Percentiles rank a stretch among this genome's conserved stretches.
phyloP scores from a whole-genome alignment of 2,113 vertebrate species.

The Desmodus rotundus region DNA sequence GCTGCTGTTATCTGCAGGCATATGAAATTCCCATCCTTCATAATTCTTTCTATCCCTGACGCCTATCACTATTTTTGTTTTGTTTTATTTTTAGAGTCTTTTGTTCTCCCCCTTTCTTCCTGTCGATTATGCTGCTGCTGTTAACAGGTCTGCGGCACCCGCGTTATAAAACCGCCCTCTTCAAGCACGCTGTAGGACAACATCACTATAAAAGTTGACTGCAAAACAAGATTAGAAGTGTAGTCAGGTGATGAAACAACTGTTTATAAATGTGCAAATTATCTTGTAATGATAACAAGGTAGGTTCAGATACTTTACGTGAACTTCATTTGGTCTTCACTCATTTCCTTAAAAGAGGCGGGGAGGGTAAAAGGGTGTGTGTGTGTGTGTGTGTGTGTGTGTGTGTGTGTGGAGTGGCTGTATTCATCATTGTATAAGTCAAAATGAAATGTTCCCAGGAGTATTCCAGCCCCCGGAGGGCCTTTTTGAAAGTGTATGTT shows the following conservation, averaged over 20 bases:
- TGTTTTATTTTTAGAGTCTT: neutral
- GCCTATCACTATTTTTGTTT: neutral
- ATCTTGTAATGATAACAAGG: neutral
- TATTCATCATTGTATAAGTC: neutral
- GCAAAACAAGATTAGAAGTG: constrained; percentile 28
- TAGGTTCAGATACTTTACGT: constrained; percentile 7
- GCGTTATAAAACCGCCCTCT: neutral
- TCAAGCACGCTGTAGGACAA: neutral
- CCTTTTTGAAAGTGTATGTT: neutral
- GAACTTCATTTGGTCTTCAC: neutral
- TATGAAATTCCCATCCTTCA: neutral
- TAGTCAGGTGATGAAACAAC: neutral
- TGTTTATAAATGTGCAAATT: neutral
- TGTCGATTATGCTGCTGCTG: neutral
- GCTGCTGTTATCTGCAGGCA: neutral
- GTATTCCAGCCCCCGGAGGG: neutral
- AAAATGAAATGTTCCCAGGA: neutral
- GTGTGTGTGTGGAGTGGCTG: neutral
- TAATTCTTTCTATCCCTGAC: neutral
- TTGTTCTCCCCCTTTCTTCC: neutral
- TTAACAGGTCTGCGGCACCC: neutral
- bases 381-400: neutral
- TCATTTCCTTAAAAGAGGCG: neutral
- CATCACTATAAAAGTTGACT: neutral
- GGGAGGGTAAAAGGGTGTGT: neutral